phyloP scores from a whole-genome alignment of 2,113 vertebrate species.

The Petroica traversi region DNA sequence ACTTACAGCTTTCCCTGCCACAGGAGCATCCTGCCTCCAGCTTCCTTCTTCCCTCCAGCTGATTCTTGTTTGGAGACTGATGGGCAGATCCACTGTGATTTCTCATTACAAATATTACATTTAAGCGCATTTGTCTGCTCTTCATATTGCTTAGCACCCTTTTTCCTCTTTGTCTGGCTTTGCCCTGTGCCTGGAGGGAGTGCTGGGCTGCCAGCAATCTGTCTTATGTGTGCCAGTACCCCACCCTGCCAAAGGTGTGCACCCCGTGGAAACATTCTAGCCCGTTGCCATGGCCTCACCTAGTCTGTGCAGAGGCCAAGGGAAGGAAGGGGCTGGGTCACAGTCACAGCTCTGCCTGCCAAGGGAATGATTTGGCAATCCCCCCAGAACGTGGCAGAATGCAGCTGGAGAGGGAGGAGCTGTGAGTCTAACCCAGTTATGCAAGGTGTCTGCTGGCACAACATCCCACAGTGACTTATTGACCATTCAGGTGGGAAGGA shows the following conservation, averaged over 20 bases:
- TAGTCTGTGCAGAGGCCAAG: background rate
- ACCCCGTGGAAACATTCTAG: background rate
- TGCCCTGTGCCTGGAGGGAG: background rate
- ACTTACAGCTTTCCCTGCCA: background rate
- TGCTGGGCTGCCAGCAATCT: background rate
- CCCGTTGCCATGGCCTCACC: background rate
- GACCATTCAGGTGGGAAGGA: background rate
- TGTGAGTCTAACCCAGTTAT: background rate
- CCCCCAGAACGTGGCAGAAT: background rate
- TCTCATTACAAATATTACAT: background rate
- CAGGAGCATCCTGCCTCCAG: background rate
- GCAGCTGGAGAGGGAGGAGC: background rate
- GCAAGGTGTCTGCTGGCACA: too few species aligned
- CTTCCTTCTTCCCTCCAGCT: background rate
- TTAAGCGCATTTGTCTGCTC: background rate
- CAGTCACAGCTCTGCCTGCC: background rate
- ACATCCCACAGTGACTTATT: background rate
- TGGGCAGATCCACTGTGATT: accelerated
- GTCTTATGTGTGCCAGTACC: background rate
- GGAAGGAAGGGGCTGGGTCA: background rate
- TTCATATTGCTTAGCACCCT: background rate
- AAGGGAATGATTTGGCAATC: background rate
- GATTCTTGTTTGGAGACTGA: background rate
- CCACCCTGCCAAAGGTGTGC: accelerated
- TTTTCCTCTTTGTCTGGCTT: background rate